Conservation (phyloP, 2,113 vertebrate genomes). For the Nothobranchius kuhntae region DNA sequence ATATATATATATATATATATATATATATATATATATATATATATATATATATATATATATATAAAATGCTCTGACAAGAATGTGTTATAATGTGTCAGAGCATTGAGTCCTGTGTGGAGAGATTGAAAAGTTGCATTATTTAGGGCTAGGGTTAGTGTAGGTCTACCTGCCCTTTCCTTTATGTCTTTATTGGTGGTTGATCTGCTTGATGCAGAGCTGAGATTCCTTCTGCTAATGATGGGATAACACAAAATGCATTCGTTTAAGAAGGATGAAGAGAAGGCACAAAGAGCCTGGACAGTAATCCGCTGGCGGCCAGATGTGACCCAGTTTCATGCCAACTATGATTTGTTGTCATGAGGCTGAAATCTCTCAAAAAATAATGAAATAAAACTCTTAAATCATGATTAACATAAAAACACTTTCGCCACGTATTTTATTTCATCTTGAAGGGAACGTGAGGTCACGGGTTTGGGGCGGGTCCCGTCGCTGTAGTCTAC, state of each 20-base stretch:
- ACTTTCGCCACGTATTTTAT: not conserved
- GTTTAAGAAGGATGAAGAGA: not conserved
- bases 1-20: too few species aligned
- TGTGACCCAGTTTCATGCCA: conserved; percentile 44
- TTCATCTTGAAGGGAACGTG: too few species aligned
- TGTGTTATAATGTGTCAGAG: too few species aligned
- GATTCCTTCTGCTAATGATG: conserved; percentile 9
- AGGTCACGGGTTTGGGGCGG: conserved; percentile 19
- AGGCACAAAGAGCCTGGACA: conserved; percentile 11
- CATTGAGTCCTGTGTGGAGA: too few species aligned
- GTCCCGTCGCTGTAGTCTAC: conserved; percentile 53
- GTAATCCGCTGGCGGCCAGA: conserved; percentile 43
- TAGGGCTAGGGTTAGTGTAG: too few species aligned
- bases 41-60: too few species aligned
- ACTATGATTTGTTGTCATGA: conserved; percentile 19
- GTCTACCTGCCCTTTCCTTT: conserved; percentile 22
- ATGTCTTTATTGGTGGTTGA: not conserved
- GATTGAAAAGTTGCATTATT: too few species aligned
- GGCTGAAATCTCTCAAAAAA: not conserved
- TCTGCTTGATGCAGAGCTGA: conserved; percentile 6
- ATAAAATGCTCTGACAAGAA: too few species aligned
- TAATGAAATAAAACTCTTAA: not conserved
- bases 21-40: too few species aligned
- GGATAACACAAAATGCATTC: conserved; percentile 32
- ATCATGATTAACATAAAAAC: not conserved